These are phyloP conservation scores for Sinella curviseta DNA, from an alignment of 1,140 invertebrate species.

Conservation along the genomic window DNA sequence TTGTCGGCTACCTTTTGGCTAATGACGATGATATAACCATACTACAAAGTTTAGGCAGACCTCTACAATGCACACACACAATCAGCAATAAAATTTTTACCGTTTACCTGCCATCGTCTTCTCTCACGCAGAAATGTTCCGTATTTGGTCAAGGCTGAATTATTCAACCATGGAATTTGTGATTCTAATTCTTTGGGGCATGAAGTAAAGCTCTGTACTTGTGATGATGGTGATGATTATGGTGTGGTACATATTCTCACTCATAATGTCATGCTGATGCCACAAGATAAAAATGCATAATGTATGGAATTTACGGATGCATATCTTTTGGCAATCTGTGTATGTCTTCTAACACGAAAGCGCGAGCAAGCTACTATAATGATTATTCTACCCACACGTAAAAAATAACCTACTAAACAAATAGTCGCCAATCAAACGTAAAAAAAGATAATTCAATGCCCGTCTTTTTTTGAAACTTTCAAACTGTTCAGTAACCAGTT, in stretches of 20 bases:
- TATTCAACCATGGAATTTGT: constrained; percentile 14
- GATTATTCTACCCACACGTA: not conserved
- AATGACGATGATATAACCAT: too few relatives aligned
- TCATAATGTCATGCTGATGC: not conserved
- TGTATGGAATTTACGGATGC: not conserved
- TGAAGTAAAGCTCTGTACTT: too few relatives aligned
- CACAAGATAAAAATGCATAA: not conserved
- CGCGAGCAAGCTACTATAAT: too few relatives aligned
- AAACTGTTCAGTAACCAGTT: not conserved
- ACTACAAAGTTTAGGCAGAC: too few relatives aligned
- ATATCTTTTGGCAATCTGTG: too few relatives aligned
- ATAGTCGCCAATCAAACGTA: not conserved
- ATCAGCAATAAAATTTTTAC: too few relatives aligned
- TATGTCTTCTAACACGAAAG: too few relatives aligned
- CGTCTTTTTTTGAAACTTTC: not conserved
- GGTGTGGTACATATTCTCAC: not conserved
- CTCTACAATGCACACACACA: too few relatives aligned
- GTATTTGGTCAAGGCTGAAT: constrained; percentile 18
- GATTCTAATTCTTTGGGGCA: constrained; percentile 8
- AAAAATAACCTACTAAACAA: not conserved
- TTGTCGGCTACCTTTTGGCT: not conserved
- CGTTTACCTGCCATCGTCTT: not conserved
- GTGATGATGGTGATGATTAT: too few relatives aligned
- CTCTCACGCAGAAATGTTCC: not conserved
- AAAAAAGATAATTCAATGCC: not conserved